These are phyloP conservation scores for Amblyopsis rosae DNA, from an alignment of 2,113 vertebrate genomes.

Conservation along the genomic window DNA sequence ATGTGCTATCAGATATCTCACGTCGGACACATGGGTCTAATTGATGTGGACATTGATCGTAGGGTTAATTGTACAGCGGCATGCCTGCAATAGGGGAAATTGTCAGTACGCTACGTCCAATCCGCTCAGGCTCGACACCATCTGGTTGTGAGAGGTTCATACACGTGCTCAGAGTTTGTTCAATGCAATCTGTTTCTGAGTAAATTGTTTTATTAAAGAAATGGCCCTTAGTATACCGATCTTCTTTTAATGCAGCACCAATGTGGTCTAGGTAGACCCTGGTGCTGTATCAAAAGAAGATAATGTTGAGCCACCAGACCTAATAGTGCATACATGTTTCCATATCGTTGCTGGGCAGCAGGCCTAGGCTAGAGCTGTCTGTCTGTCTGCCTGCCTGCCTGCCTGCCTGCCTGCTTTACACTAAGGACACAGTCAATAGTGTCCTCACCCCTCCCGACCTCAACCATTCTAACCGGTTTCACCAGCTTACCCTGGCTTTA, in stretches of 20 bases:
- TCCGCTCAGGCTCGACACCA: conserved; percentile 53
- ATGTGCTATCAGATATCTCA: conserved; percentile 8
- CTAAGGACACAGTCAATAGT: conserved; percentile 20
- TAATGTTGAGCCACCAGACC: conserved; percentile 17
- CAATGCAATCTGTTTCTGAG: not conserved
- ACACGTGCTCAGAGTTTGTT: conserved; percentile 20
- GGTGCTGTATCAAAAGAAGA: not conserved
- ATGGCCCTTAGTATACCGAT: no score
- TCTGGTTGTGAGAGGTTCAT: conserved; percentile 29
- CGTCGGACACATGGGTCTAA: conserved; percentile 16
- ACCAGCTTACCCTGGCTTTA: conserved; percentile 67
- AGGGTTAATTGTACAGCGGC: not conserved
- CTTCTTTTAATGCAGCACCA: not conserved
- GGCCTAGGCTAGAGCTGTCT: conserved; percentile 54
- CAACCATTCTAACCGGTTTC: conserved; percentile 50
- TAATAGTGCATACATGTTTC: conserved; percentile 53
- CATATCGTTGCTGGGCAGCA: conserved; percentile 29
- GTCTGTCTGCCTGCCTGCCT: conserved; percentile 50
- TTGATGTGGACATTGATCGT: not conserved
- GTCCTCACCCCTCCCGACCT: conserved; percentile 34
- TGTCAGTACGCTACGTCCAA: conserved; percentile 21
- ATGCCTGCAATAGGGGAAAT: no score
- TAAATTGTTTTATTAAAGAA: conserved; percentile 16
- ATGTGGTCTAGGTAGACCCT: no score
- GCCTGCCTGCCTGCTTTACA: conserved; percentile 26